Conservation (phyloP, 2,113 vertebrate species). For the Menidia beryllina region DNA sequence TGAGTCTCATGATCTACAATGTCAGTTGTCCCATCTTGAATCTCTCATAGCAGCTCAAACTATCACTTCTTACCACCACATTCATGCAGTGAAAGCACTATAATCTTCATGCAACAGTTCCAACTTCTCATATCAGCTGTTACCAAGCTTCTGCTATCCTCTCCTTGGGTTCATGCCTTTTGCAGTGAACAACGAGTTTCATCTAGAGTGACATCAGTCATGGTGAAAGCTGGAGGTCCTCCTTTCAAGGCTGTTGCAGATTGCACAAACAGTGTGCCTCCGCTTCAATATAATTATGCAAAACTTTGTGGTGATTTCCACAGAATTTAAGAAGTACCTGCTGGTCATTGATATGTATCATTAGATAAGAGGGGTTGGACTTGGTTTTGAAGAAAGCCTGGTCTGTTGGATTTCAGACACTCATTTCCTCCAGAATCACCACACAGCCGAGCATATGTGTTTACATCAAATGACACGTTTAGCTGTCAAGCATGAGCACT, state of each 20-base stretch:
- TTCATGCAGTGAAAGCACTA: background rate
- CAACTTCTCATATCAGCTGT: conserved; percentile 20
- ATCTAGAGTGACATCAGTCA: conserved; percentile 31
- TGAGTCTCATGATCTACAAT: conserved; percentile 45
- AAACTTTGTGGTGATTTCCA: background rate
- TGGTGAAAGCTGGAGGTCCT: conserved; percentile 19
- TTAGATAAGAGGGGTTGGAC: no score
- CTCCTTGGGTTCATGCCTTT: conserved; percentile 22
- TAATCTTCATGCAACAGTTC: background rate
- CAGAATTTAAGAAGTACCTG: conserved; percentile 11
- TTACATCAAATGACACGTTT: conserved; percentile 7
- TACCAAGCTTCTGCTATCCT: conserved; percentile 2
- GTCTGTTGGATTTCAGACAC: conserved; percentile 2
- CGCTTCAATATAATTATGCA: no score
- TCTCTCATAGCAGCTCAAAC: conserved; percentile 27
- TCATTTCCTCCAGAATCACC: conserved; percentile 16
- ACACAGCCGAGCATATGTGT: conserved; percentile 1
- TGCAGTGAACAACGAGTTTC: conserved; percentile 12
- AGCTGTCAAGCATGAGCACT: conserved; percentile 4
- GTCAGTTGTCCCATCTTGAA: conserved; percentile 26
- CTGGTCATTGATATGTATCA: no score
- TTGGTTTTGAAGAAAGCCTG: conserved; percentile 1
- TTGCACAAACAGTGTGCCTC: conserved; percentile 29
- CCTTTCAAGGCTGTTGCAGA: conserved; percentile 26
- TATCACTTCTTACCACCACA: conserved; percentile 5